Percentiles rank a stretch among this genome's conserved stretches.
Evolutionary conservation across 2,797 vertebrate genomes (phyloP).

Genomic region (Pangasius krempfi): DNA sequence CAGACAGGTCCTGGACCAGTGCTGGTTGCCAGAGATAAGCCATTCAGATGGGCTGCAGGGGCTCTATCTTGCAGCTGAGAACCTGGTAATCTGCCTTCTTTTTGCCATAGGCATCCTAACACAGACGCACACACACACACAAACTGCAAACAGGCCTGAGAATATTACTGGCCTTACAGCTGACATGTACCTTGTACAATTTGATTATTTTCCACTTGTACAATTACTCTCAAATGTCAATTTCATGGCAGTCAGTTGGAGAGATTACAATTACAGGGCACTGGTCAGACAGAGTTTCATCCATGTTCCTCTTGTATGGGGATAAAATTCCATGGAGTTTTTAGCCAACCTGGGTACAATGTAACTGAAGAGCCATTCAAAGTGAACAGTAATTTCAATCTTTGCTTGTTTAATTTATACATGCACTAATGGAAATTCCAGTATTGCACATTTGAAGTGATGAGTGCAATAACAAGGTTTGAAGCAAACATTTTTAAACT

Average conservation of each 20-base stretch:
- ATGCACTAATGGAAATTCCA: neutral
- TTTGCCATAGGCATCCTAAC: conserved; percentile 74
- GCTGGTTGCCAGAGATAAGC: conserved; percentile 82
- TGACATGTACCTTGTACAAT: conserved; percentile 73
- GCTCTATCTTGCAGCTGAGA: conserved; percentile 74
- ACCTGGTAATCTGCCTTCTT: conserved; percentile 74
- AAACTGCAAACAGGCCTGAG: conserved; percentile 64
- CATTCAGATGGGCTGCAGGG: conserved; percentile 75
- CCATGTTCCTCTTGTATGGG: conserved; percentile 63
- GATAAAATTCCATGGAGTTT: conserved; percentile 62
- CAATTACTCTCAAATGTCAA: conserved; percentile 96
- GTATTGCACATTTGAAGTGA: neutral
- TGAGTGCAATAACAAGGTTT: neutral
- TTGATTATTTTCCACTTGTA: conserved; percentile 75
- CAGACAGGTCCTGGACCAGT: conserved; percentile 71
- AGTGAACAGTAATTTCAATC: neutral
- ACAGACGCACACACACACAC: conserved; percentile 61
- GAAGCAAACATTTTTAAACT: neutral
- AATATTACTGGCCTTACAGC: conserved; percentile 75
- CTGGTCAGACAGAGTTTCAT: conserved; percentile 64
- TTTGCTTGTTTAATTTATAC: neutral
- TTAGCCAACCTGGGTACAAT: conserved; percentile 50
- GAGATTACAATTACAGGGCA: conserved; percentile 84
- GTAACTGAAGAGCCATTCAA: neutral
- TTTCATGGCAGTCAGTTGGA: conserved; percentile 86